phyloP scores from a whole-genome alignment of 2,113 vertebrate genomes.

The Stictonetta naevosa region DNA sequence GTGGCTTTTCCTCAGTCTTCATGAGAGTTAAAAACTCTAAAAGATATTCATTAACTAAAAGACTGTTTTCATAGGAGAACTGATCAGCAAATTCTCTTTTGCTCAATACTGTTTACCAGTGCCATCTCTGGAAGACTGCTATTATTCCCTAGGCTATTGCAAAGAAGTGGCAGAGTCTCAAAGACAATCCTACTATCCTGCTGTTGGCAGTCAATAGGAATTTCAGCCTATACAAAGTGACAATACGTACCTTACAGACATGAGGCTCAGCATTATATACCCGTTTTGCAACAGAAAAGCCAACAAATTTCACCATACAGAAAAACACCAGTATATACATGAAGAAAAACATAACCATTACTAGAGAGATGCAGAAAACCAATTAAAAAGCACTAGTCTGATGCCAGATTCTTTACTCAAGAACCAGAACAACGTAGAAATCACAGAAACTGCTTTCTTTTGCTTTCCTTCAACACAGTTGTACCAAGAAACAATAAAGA shows the following conservation, averaged over 20 bases:
- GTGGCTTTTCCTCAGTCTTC: not conserved
- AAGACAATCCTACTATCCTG: not conserved
- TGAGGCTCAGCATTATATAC: not conserved
- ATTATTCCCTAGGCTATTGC: not conserved
- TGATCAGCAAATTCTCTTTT: conserved; percentile 36
- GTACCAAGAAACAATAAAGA: not conserved
- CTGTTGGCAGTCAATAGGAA: not conserved
- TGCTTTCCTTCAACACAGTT: not conserved
- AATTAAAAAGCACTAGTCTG: not conserved
- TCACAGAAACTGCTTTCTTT: not conserved
- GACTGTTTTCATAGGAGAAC: not conserved
- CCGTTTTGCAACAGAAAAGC: not conserved
- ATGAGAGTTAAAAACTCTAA: not conserved
- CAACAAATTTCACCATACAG: not conserved
- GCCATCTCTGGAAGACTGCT: not conserved
- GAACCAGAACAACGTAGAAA: not conserved
- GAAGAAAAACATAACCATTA: not conserved
- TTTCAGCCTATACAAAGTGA: not conserved
- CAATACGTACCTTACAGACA: not conserved
- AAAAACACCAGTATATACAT: not conserved
- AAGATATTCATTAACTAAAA: conserved; percentile 40
- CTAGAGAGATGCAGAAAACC: not conserved
- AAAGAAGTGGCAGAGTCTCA: not conserved
- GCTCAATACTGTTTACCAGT: conserved; percentile 20
- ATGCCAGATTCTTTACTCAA: not conserved